Percentiles rank a stretch among this genome's conserved stretches.
Evolutionary conservation across 2,888 invertebrate genomes (phyloP).

Genomic region (Synanthedon vespiformis): DNA sequence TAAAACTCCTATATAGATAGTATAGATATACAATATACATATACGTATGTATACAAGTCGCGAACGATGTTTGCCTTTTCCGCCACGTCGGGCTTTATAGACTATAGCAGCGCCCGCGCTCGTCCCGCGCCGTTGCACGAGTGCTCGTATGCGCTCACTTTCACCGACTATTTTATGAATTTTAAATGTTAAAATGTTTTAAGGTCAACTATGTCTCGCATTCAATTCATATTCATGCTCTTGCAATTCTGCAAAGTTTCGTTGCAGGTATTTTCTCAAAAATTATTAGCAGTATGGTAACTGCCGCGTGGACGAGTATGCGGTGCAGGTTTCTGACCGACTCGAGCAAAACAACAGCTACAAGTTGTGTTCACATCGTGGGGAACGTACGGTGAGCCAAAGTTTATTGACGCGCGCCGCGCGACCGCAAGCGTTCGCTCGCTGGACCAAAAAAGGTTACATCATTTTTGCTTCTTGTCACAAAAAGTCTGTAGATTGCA

Average conservation of each 20-base stretch:
- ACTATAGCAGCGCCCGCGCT: conserved; percentile 44
- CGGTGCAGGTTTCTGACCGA: conserved; percentile 15
- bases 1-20: too few species aligned
- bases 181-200: too few species aligned
- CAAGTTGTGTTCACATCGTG: conserved; percentile 48
- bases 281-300: background rate
- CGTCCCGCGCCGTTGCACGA: conserved; percentile 64
- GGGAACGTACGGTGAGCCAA: conserved; percentile 26
- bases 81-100: conserved; percentile 56
- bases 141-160: conserved; percentile 58
- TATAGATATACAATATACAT: too few species aligned
- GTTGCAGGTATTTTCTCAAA: background rate
- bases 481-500: conserved; percentile 39
- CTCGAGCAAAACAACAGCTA: conserved; percentile 34
- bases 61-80: conserved; percentile 47
- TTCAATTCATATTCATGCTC: too few species aligned
- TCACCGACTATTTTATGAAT: conserved; percentile 38
- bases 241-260: background rate
- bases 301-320: background rate
- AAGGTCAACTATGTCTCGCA: background rate
- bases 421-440: conserved; percentile 31
- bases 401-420: conserved; percentile 66
- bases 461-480: conserved; percentile 36
- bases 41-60: conserved; percentile 18
- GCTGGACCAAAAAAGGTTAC: conserved; percentile 45